Percentiles rank a stretch among this genome's conserved stretches.
Conservation (phyloP, 2,888 invertebrate species). For the Tribolium freemani region DNA sequence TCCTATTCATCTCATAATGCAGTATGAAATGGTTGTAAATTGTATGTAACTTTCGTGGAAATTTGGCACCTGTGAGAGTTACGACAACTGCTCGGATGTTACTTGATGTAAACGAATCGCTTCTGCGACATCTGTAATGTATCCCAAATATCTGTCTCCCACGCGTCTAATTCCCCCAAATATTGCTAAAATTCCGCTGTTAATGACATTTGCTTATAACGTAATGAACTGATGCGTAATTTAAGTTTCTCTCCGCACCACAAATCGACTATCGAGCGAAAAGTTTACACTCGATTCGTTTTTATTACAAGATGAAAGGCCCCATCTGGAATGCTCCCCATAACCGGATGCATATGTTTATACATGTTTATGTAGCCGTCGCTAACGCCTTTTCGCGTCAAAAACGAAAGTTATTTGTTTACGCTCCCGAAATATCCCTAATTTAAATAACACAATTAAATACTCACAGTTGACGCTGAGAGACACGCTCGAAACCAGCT, state of each 20-base stretch:
- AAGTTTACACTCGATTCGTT: constrained; percentile 24
- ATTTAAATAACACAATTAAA: constrained; percentile 38
- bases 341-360: constrained; percentile 46
- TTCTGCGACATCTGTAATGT: background rate
- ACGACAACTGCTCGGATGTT: background rate
- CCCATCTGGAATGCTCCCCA: constrained; percentile 37
- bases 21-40: background rate
- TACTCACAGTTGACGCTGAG: constrained; percentile 92
- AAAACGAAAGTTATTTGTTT: constrained; percentile 37
- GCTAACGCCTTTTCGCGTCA: constrained; percentile 39
- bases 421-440: constrained; percentile 12
- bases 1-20: background rate
- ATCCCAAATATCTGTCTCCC: background rate
- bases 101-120: background rate
- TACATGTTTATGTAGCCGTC: constrained; percentile 36
- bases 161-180: background rate
- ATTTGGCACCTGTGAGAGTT: background rate
- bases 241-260: constrained; percentile 11
- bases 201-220: background rate
- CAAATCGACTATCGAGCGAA: constrained; percentile 21
- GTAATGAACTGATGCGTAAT: constrained; percentile 18
- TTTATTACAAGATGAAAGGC: constrained; percentile 40
- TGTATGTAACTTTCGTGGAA: background rate
- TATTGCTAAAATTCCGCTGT: background rate
- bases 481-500: constrained; percentile 83